Percentiles rank a stretch among this genome's conserved stretches.
Evolutionary conservation across 1,140 invertebrate genomes (phyloP).

Genomic region (Lordiphosa stackelbergi): DNA sequence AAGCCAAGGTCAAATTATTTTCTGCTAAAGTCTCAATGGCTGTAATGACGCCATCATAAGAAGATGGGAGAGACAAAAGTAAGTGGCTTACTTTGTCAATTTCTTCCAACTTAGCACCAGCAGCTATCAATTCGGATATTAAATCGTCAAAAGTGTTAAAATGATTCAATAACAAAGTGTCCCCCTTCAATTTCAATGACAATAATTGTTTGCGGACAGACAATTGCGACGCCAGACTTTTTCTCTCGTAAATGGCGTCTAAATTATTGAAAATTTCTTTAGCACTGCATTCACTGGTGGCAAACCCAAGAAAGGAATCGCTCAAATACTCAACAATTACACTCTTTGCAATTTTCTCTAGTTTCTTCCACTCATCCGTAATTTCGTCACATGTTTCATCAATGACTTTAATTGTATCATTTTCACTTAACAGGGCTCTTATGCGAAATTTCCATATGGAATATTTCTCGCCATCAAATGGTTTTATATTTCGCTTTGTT

Average conservation of each 20-base stretch:
- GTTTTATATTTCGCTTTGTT: too few species aligned
- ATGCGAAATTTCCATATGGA: constrained; percentile 16
- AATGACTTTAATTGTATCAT: background rate
- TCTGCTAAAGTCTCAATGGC: constrained; percentile 1
- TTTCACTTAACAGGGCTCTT: background rate
- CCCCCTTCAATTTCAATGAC: constrained; percentile 66
- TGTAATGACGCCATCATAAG: constrained; percentile 7
- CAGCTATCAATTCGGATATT: constrained; percentile 63
- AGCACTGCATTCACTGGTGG: constrained; percentile 48
- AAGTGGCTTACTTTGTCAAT: constrained; percentile 44
- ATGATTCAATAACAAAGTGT: constrained; percentile 62
- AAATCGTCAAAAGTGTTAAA: constrained; percentile 72
- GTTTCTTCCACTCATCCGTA: too few species aligned
- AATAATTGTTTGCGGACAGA: constrained; percentile 69
- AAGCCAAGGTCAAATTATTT: background rate
- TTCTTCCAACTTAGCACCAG: constrained; percentile 74
- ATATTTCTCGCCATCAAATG: constrained; percentile 10
- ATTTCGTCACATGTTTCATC: too few species aligned
- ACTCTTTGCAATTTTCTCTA: constrained; percentile 57
- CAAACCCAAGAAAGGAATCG: constrained; percentile 69
- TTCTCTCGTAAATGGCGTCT: constrained; percentile 72
- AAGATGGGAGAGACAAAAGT: background rate
- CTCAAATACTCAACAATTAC: constrained; percentile 67
- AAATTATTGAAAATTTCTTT: constrained; percentile 68
- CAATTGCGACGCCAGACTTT: constrained; percentile 73